Conservation (phyloP, 1,140 invertebrate genomes). For the Hylaeus volcanicus region DNA sequence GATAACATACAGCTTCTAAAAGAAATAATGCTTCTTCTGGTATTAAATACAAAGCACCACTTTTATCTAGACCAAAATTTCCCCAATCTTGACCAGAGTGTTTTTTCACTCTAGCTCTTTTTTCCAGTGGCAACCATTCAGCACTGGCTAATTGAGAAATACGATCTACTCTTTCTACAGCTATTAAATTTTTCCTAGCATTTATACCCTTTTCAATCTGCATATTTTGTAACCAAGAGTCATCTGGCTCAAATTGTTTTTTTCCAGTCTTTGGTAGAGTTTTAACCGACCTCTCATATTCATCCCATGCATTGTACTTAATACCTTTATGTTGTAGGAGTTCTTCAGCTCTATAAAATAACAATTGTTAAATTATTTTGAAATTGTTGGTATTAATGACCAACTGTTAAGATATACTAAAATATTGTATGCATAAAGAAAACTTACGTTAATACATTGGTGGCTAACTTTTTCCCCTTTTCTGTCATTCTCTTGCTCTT, state of each 20-base stretch:
- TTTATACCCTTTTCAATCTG: conserved; percentile 82
- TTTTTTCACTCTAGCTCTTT: conserved; percentile 82
- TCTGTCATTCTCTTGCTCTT: conserved; percentile 23
- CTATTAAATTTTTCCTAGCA: conserved; percentile 81
- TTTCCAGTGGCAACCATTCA: conserved; percentile 82
- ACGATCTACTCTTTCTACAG: conserved; percentile 83
- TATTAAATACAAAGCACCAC: conserved; percentile 80
- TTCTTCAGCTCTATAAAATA: conserved; percentile 79
- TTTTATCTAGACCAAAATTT: conserved; percentile 81
- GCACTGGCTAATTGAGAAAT: conserved; percentile 81
- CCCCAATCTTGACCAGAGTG: conserved; percentile 82
- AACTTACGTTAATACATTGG: conserved; percentile 51
- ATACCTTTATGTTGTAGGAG: conserved; percentile 80
- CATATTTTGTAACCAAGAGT: conserved; percentile 83
- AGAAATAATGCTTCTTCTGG: conserved; percentile 85
- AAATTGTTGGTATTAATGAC: not conserved
- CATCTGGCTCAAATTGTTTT: conserved; percentile 82
- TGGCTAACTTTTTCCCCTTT: conserved; percentile 27
- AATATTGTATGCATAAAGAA: not conserved
- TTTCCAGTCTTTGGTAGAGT: conserved; percentile 81
- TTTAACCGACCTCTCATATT: conserved; percentile 71
- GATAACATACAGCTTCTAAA: conserved; percentile 83
- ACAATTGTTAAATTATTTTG: not conserved
- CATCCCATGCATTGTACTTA: conserved; percentile 73
- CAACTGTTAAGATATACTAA: conserved; percentile 1